A percentile compares a stretch with the other conserved stretches of the same genome.
These are phyloP conservation scores for Leptopilina clavipes DNA, from an alignment of 1,140 invertebrate species.

Conservation along the genomic window DNA sequence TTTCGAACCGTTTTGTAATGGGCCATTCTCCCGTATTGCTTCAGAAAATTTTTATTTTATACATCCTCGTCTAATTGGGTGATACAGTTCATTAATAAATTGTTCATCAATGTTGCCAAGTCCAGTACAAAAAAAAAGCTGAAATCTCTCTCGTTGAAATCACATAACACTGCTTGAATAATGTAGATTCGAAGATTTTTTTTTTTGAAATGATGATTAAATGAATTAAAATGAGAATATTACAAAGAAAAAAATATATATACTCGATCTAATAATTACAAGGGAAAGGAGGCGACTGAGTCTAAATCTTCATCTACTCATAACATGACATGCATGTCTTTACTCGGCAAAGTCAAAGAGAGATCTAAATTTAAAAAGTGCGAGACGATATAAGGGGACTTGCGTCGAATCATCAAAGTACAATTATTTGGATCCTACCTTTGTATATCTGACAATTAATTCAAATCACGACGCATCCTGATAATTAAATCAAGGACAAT, in stretches of 20 bases:
- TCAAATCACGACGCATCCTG: slow-evolving; percentile 7
- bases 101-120: no score
- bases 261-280: slow-evolving; percentile 46
- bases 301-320: slow-evolving; percentile 9
- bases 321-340: slow-evolving; percentile 47
- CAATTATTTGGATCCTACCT: slow-evolving; percentile 17
- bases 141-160: slow-evolving; percentile 58
- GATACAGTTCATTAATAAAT: no score
- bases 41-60: no score
- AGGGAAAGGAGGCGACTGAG: slow-evolving; percentile 44
- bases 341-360: slow-evolving; percentile 51
- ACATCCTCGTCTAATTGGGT: no score
- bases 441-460: neutral
- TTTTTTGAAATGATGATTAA: neutral
- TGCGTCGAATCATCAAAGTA: slow-evolving; percentile 12
- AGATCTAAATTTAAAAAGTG: slow-evolving; percentile 27
- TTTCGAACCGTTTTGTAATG: slow-evolving; percentile 4
- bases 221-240: slow-evolving; percentile 36
- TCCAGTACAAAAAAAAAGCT: neutral
- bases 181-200: neutral
- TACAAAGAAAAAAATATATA: slow-evolving; percentile 50
- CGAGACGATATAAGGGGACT: slow-evolving; percentile 15
- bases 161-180: slow-evolving; percentile 73
- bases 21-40: slow-evolving; percentile 52
- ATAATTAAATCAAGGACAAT: slow-evolving; percentile 13